Evolutionary conservation across 1,140 invertebrate genomes (phyloP).

Genomic region (Hycleus phaleratus): DNA sequence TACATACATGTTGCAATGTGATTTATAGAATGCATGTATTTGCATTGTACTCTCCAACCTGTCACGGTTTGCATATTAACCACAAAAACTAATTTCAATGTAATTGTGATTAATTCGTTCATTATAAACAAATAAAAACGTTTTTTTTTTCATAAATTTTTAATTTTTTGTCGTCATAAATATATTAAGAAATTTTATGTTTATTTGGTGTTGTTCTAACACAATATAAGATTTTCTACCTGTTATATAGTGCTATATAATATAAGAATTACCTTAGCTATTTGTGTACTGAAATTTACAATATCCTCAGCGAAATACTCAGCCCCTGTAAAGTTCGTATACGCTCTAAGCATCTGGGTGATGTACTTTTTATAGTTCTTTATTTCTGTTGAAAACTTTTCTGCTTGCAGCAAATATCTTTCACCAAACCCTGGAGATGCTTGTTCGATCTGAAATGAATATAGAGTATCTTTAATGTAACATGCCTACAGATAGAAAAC

Average conservation of each 20-base stretch:
- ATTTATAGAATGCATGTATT: slow-evolving; percentile 23
- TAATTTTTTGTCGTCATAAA: too few species aligned
- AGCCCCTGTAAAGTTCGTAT: slow-evolving; percentile 41
- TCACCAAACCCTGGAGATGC: slow-evolving; percentile 59
- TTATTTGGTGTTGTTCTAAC: too few species aligned
- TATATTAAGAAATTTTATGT: too few species aligned
- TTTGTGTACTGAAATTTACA: slow-evolving; percentile 56
- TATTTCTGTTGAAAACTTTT: slow-evolving; percentile 52
- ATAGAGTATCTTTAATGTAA: background rate
- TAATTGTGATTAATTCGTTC: slow-evolving; percentile 16
- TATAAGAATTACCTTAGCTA: slow-evolving; percentile 52
- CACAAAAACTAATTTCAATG: slow-evolving; percentile 13
- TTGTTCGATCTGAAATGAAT: slow-evolving; percentile 51
- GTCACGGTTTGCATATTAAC: slow-evolving; percentile 11
- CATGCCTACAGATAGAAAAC: background rate
- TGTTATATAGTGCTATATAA: background rate
- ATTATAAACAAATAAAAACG: background rate
- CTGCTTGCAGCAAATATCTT: slow-evolving; percentile 52
- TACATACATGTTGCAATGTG: slow-evolving; percentile 18
- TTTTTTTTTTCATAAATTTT: too few species aligned
- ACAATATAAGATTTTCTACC: too few species aligned
- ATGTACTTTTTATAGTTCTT: slow-evolving; percentile 54
- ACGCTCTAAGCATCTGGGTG: slow-evolving; percentile 48
- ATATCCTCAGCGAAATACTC: slow-evolving; percentile 58
- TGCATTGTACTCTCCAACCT: slow-evolving; percentile 15